Evolutionary conservation across 2,113 vertebrate species (phyloP).

Genomic region (Myodes glareolus): DNA sequence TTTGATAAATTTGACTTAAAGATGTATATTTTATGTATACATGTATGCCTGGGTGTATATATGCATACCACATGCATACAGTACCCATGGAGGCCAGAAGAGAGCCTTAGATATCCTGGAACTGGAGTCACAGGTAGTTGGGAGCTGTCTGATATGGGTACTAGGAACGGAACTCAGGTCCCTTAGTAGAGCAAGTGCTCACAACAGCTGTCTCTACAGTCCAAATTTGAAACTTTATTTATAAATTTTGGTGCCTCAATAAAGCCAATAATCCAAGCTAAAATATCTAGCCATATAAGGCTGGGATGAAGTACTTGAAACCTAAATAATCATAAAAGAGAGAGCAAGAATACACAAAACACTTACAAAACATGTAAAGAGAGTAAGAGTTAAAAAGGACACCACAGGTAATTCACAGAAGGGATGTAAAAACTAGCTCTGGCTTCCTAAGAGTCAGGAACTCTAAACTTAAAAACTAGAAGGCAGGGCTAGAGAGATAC

Average conservation of each 20-base stretch:
- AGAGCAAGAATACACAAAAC: neutral
- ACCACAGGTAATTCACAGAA: neutral
- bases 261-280: constrained; percentile 1
- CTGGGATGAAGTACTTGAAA: neutral
- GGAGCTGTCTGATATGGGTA: too few relatives aligned
- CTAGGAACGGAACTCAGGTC: neutral
- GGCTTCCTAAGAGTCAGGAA: neutral
- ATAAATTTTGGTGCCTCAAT: neutral
- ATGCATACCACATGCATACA: neutral
- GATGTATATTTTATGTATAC: neutral
- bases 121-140: neutral
- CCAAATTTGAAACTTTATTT: neutral
- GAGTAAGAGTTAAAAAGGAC: neutral
- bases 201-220: neutral
- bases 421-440: neutral
- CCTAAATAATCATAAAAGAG: neutral
- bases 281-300: constrained; percentile 1
- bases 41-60: neutral
- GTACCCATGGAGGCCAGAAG: neutral
- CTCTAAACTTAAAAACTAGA: neutral
- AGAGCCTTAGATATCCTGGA: neutral
- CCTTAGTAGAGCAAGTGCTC: neutral
- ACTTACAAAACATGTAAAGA: constrained; percentile 27
- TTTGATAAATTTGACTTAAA: neutral
- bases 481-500: neutral